Percentiles rank a stretch among this genome's conserved stretches.
Evolutionary conservation across 2,888 invertebrate genomes (phyloP).

Genomic region (Oxycera nigricornis): DNA sequence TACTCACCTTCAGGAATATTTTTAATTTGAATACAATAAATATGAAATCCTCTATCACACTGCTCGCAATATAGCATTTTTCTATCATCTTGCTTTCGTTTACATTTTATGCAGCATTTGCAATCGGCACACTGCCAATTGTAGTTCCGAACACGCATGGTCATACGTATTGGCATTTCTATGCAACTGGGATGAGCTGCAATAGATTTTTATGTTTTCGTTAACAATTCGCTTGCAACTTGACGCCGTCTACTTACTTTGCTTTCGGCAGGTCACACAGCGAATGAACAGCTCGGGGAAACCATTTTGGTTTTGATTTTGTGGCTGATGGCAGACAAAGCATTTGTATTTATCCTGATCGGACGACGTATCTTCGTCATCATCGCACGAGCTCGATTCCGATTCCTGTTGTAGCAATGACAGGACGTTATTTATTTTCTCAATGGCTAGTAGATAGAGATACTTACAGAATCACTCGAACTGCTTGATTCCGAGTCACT

Average conservation of each 20-base stretch:
- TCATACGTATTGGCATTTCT: conserved; percentile 83
- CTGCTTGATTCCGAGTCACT: conserved; percentile 46
- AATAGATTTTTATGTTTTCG: no score
- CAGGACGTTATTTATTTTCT: no score
- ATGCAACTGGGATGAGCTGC: conserved; percentile 86
- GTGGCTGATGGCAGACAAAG: conserved; percentile 66
- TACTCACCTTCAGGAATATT: conserved; percentile 77
- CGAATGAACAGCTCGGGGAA: conserved; percentile 69
- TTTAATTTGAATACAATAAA: conserved; percentile 85
- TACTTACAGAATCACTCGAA: conserved; percentile 48
- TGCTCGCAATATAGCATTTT: conserved; percentile 95
- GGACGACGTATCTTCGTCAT: conserved; percentile 53
- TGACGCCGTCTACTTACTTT: conserved; percentile 64
- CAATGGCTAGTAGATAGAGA: no score
- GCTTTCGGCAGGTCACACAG: conserved; percentile 67
- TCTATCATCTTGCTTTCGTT: conserved; percentile 81
- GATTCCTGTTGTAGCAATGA: conserved; percentile 46
- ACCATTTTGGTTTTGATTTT: conserved; percentile 67
- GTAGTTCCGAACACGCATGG: conserved; percentile 82
- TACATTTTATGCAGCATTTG: conserved; percentile 87
- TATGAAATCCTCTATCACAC: conserved; percentile 93
- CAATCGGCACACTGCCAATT: conserved; percentile 95
- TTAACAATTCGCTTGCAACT: no score
- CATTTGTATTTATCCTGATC: conserved; percentile 61
- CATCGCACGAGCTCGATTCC: conserved; percentile 49